Percentiles rank a stretch among this genome's conserved stretches.
Evolutionary conservation across 2,888 invertebrate species (phyloP).

Genomic region (Parnassius apollo): DNA sequence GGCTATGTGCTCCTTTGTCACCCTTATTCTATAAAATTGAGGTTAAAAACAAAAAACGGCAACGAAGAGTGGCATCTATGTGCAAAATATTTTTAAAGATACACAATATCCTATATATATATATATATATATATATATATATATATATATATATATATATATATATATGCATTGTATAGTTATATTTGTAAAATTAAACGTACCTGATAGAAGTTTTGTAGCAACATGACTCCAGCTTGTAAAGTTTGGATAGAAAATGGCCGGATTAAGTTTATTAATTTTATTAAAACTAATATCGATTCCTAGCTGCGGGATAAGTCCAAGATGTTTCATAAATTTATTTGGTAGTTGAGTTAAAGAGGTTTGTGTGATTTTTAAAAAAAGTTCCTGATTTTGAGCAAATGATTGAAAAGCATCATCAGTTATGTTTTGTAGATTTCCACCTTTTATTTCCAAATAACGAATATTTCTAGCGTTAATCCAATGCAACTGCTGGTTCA

Average conservation of each 20-base stretch:
- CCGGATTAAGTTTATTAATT: conserved; percentile 89
- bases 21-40: no score
- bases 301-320: conserved; percentile 89
- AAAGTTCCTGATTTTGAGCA: conserved; percentile 87
- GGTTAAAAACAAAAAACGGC: no score
- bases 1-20: no score
- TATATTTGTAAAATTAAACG: conserved; percentile 13
- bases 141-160: no score
- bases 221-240: conserved; percentile 94
- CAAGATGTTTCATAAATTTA: conserved; percentile 88
- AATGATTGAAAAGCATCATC: conserved; percentile 89
- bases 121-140: no score
- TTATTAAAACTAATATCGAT: conserved; percentile 92
- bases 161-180: no score
- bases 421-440: conserved; percentile 86
- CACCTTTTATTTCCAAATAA: conserved; percentile 90
- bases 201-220: conserved; percentile 91
- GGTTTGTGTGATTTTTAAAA: conserved; percentile 88
- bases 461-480: conserved; percentile 89
- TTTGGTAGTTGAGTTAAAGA: conserved; percentile 89
- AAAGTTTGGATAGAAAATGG: conserved; percentile 92
- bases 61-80: no score
- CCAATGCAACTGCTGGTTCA: conserved; percentile 88
- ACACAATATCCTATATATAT: no score
- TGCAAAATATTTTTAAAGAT: no score